Percentiles rank a stretch among this genome's conserved stretches.
These are phyloP conservation scores for Chesias legatella DNA, from an alignment of 2,888 invertebrate species.

Conservation along the genomic window DNA sequence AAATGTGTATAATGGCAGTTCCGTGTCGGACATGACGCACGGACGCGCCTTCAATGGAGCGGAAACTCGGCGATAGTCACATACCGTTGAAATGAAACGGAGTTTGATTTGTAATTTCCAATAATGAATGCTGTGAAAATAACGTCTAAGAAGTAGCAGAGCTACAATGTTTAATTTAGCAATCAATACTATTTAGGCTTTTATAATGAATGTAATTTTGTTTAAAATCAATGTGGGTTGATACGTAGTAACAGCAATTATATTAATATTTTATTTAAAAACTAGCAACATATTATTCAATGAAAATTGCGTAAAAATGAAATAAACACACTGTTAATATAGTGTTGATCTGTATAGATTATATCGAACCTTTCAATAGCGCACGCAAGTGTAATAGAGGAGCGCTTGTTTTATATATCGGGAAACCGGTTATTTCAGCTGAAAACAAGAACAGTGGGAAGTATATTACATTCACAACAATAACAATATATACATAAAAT, in stretches of 20 bases:
- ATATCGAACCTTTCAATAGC: conserved; percentile 70
- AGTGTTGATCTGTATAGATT: conserved; percentile 1
- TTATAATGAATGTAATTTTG: too few relatives aligned
- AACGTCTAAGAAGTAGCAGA: too few relatives aligned
- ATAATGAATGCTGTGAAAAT: too few relatives aligned
- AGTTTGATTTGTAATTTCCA: too few relatives aligned
- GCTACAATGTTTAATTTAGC: too few relatives aligned
- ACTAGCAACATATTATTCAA: too few relatives aligned
- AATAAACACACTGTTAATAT: conserved; percentile 3
- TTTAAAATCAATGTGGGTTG: too few relatives aligned
- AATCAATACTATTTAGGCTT: too few relatives aligned
- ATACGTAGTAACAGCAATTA: too few relatives aligned
- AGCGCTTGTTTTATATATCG: conserved; percentile 63
- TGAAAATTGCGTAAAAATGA: too few relatives aligned
- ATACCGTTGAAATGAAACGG: neutral
- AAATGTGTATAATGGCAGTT: conserved; percentile 4
- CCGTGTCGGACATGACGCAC: conserved; percentile 8
- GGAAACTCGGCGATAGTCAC: conserved; percentile 2
- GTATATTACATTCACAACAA: too few relatives aligned
- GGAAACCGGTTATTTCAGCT: conserved; percentile 65
- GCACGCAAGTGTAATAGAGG: conserved; percentile 70
- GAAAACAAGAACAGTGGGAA: conserved; percentile 39
- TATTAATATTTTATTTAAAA: too few relatives aligned
- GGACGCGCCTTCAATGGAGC: conserved; percentile 8
- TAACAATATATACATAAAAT: conserved; percentile 1